These are phyloP conservation scores for Anabas testudineus DNA, from an alignment of 2,797 vertebrate genomes.

Conservation along the genomic window DNA sequence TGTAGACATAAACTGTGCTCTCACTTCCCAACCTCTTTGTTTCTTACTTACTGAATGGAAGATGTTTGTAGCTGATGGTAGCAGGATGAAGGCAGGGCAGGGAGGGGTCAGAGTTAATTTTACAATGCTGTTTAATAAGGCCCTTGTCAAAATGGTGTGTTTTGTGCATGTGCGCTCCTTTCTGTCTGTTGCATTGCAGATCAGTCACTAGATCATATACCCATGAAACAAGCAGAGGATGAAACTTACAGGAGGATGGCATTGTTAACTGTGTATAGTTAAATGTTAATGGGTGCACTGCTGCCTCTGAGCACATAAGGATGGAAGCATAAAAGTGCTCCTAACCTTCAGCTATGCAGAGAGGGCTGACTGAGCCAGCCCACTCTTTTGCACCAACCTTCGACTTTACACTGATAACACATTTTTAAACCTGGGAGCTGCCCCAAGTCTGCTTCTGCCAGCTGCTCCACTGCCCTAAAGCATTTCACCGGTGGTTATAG, in stretches of 20 bases:
- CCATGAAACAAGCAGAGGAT: constrained; percentile 71
- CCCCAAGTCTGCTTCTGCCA: constrained; percentile 36
- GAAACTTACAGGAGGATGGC: constrained; percentile 63
- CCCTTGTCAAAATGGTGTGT: constrained; percentile 53
- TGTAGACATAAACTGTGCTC: constrained; percentile 56
- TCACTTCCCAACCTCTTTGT: constrained; percentile 36
- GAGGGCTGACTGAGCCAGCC: constrained; percentile 21
- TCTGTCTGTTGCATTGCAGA: constrained; percentile 22
- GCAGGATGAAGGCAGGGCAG: constrained; percentile 46
- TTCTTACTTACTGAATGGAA: constrained; percentile 41
- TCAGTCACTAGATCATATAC: constrained; percentile 22
- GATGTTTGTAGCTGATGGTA: constrained; percentile 45
- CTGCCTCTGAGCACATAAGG: constrained; percentile 49
- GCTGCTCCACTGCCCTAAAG: constrained; percentile 42
- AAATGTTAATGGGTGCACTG: constrained; percentile 74
- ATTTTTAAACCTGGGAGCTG: constrained; percentile 45
- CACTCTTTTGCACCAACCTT: constrained; percentile 31
- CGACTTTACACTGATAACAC: constrained; percentile 26
- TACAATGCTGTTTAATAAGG: constrained; percentile 63
- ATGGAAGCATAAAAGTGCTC: constrained; percentile 43
- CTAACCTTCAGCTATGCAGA: constrained; percentile 51
- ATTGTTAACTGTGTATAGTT: constrained; percentile 71
- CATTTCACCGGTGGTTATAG: constrained; percentile 34
- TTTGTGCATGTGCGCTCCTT: constrained; percentile 17
- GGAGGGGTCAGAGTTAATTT: constrained; percentile 53